Evolutionary conservation across 2,797 vertebrate species (phyloP), one percentile per base, ranked within the genome.

Genomic region (Synaphobranchus kaupii): DNA sequence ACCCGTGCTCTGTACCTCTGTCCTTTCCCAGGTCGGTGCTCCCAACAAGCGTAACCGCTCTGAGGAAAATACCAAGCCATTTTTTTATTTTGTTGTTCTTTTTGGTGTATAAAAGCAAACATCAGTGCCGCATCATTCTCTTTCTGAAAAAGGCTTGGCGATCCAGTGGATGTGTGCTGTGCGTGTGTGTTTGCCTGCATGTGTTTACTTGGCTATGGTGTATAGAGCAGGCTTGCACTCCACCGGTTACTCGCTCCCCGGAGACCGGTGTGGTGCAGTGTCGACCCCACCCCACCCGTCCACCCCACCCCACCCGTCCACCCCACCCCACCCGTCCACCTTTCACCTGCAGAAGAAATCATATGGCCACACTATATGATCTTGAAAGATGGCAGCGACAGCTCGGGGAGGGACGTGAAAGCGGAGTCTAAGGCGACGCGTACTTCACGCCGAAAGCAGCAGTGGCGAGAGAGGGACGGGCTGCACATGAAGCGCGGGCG

Each of bases 41-140:
- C 50, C 47, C 6, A 28, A 0, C 31, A 5, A 83, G n/a, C 34
- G 78, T 50, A 71, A 83, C 80, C 39, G 80, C 63, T 47, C 80
- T 54, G 47, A 87, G 58, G 17, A 83, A n/a, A 83, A 87, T 28
- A 87, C 50, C 0, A 83, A 63, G 31, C 66, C 20, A 22, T 54
- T 54, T 34, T 34, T 44, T 71, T 12, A 12, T 66, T 10, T 60
- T 63, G 63, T 76, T 66, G 84, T 34, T 28, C 8, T 84, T 84
- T 88, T 88, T 66, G 78, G 63, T 84, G 80, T 88, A 86, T 81
- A 78, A 88, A 88, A 88, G 48, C 63, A 60, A 28, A 56, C 54
- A 28, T 39, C 63, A 56, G 87, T 85, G 83, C 25, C 84, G 58
- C 84, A 81, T 60, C 39, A 71, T 83, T 87, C 84, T 63, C 76